These are phyloP conservation scores for Hafferia zeledoni DNA, from an alignment of 2,797 vertebrate genomes.

Conservation along the genomic window DNA sequence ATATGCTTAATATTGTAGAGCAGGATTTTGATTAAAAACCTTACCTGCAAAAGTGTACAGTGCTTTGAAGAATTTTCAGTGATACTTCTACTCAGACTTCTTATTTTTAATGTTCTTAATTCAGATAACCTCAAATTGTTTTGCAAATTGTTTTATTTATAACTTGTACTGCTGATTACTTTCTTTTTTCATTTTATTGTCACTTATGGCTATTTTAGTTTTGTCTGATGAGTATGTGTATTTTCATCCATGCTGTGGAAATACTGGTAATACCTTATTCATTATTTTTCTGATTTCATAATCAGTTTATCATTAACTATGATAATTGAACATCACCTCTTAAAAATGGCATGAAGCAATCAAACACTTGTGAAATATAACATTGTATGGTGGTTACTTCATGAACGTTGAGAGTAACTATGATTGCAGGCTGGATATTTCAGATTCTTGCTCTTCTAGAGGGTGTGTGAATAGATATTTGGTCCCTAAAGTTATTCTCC, in stretches of 20 bases:
- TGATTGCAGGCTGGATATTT: neutral
- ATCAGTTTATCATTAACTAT: neutral
- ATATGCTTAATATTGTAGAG: neutral
- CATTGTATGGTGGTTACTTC: neutral
- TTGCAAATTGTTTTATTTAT: neutral
- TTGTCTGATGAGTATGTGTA: neutral
- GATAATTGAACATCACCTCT: neutral
- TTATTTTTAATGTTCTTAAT: neutral
- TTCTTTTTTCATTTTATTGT: neutral
- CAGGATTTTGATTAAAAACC: neutral
- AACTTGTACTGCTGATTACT: neutral
- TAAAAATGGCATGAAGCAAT: neutral
- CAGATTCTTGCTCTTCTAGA: neutral
- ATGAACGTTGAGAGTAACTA: neutral
- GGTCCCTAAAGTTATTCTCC: neutral
- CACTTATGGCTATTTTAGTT: neutral
- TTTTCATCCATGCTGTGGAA: neutral
- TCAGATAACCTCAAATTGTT: neutral
- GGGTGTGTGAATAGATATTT: neutral
- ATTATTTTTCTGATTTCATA: neutral
- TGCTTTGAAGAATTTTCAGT: neutral
- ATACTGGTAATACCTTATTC: neutral
- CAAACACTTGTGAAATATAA: neutral
- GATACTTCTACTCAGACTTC: neutral
- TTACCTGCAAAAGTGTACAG: neutral